Percentiles rank a stretch among this genome's conserved stretches.
phyloP scores from a whole-genome alignment of 2,888 invertebrate genomes.

The Sympetrum striolatum region DNA sequence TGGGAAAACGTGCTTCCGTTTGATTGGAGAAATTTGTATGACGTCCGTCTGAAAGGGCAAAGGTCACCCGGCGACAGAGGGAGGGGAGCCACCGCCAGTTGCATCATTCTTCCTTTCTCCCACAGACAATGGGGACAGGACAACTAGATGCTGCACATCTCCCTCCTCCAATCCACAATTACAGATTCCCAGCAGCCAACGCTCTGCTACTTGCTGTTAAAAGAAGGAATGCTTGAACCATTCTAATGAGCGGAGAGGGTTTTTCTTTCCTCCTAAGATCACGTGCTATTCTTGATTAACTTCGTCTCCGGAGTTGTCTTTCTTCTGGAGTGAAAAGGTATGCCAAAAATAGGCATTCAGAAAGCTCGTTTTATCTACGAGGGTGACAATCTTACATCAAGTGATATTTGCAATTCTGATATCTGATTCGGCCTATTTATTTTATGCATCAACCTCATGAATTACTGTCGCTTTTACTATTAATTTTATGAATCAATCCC shows the following conservation, averaged over 20 bases:
- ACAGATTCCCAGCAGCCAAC: neutral
- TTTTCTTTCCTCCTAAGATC: neutral
- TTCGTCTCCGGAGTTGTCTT: no score
- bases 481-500: no score
- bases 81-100: neutral
- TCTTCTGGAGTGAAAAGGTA: no score
- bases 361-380: no score
- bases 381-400: no score
- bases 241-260: neutral
- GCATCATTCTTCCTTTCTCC: neutral
- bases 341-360: no score
- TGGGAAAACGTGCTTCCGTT: neutral
- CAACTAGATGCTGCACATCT: neutral
- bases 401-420: no score
- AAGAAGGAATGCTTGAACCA: neutral
- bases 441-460: no score
- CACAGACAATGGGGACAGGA: neutral
- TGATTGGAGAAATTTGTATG: conserved; percentile 28
- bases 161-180: neutral
- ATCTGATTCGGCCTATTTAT: no score
- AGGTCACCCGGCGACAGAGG: neutral
- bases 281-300: neutral
- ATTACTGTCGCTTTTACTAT: no score
- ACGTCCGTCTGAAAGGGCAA: neutral
- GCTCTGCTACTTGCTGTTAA: neutral